Evolutionary conservation across 2,888 invertebrate species (phyloP).

Genomic region (Protonemura montana): DNA sequence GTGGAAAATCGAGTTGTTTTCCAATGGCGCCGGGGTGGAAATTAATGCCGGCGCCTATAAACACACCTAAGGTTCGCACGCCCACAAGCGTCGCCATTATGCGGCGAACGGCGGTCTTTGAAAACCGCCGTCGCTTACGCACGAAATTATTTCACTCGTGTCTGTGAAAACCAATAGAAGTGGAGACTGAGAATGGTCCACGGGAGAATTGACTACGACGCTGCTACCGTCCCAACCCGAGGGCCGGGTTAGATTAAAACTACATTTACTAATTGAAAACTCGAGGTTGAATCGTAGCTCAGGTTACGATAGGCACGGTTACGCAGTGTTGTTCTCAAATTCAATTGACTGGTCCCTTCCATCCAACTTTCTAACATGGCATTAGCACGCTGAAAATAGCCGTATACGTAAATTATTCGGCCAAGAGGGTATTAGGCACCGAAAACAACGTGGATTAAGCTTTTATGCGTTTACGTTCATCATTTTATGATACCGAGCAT

Average conservation of each 20-base stretch:
- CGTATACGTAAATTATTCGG: too few relatives aligned
- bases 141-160: neutral
- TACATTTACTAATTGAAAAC: constrained; percentile 2
- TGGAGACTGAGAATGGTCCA: neutral
- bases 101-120: neutral
- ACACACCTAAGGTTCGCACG: neutral
- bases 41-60: neutral
- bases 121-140: neutral
- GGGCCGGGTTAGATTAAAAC: neutral
- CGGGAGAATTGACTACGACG: neutral
- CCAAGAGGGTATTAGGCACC: too few relatives aligned
- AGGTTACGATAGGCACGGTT: neutral
- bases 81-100: neutral
- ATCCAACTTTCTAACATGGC: too few relatives aligned
- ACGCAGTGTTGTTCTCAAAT: too few relatives aligned
- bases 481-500: too few relatives aligned
- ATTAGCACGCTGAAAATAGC: too few relatives aligned
- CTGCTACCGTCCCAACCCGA: neutral
- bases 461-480: too few relatives aligned
- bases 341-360: too few relatives aligned
- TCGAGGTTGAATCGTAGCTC: neutral
- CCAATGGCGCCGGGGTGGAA: neutral
- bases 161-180: neutral
- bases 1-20: neutral
- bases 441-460: too few relatives aligned